phyloP scores from a whole-genome alignment of 2,113 vertebrate genomes.

The Calyptomena viridis region DNA sequence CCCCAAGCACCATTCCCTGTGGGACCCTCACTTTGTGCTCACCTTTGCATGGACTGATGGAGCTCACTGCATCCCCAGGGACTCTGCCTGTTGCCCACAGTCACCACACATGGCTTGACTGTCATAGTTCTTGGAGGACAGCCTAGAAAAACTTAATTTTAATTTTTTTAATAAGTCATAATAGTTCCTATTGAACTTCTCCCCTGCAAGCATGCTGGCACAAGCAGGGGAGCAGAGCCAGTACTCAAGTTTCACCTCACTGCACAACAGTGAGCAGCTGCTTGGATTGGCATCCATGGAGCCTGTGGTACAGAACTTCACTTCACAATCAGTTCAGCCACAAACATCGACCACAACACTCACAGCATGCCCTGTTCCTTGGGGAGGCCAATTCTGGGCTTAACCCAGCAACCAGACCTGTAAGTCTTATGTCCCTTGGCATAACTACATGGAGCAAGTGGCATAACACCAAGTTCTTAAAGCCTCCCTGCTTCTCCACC shows the following conservation, averaged over 20 bases:
- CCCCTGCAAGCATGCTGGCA: neutral
- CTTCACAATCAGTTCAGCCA: neutral
- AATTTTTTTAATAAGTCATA: neutral
- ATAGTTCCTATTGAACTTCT: neutral
- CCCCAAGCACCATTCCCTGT: neutral
- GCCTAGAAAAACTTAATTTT: neutral
- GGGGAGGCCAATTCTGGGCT: neutral
- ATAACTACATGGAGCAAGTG: neutral
- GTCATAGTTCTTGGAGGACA: neutral
- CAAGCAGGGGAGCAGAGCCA: neutral
- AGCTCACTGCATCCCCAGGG: neutral
- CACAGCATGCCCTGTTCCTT: neutral
- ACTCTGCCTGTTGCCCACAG: neutral
- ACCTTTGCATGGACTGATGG: neutral
- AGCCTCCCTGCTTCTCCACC: neutral
- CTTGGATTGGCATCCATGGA: neutral
- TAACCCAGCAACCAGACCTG: neutral
- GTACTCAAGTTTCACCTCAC: neutral
- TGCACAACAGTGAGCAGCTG: neutral
- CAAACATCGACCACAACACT: neutral
- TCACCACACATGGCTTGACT: accelerated
- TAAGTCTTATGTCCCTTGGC: neutral
- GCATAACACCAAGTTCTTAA: neutral
- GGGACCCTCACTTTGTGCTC: neutral
- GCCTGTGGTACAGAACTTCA: neutral